A percentile compares a stretch with the other conserved stretches of the same genome.
phyloP scores from a whole-genome alignment of 2,888 invertebrate genomes.

The Dynastes maya region DNA sequence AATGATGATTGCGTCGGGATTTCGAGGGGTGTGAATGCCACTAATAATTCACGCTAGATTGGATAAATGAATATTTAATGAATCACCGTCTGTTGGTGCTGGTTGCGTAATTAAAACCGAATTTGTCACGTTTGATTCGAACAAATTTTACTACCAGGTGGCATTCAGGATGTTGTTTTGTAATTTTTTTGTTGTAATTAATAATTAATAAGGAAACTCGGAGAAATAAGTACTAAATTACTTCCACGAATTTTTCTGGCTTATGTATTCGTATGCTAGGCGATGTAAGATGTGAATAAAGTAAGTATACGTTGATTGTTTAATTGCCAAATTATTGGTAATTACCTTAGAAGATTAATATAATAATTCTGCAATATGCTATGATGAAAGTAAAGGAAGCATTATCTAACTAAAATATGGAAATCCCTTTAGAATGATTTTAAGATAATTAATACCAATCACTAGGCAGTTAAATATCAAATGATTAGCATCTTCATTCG shows the following conservation, averaged over 20 bases:
- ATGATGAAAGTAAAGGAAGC: too few relatives aligned
- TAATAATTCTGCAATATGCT: too few relatives aligned
- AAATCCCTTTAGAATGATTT: too few relatives aligned
- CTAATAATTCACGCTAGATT: constrained; percentile 46
- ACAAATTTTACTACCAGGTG: constrained; percentile 23
- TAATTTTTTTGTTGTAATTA: not conserved
- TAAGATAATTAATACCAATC: too few relatives aligned
- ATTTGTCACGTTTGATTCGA: constrained; percentile 41
- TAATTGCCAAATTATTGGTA: too few relatives aligned
- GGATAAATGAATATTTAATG: constrained; percentile 47
- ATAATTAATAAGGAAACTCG: not conserved
- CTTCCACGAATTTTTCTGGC: not conserved
- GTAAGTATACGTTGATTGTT: too few relatives aligned
- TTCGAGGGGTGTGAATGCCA: constrained; percentile 43
- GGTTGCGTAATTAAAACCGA: constrained; percentile 40
- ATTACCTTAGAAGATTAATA: too few relatives aligned
- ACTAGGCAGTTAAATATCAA: too few relatives aligned
- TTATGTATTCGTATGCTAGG: not conserved
- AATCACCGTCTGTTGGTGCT: constrained; percentile 25
- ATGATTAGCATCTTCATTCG: too few relatives aligned
- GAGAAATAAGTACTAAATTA: not conserved
- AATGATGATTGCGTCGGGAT: constrained; percentile 41
- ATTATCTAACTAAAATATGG: too few relatives aligned
- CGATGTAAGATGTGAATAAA: too few relatives aligned
- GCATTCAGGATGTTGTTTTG: constrained; percentile 7